These are phyloP conservation scores for Lumbricus terrestris DNA, from an alignment of 2,888 invertebrate species.

Conservation along the genomic window DNA sequence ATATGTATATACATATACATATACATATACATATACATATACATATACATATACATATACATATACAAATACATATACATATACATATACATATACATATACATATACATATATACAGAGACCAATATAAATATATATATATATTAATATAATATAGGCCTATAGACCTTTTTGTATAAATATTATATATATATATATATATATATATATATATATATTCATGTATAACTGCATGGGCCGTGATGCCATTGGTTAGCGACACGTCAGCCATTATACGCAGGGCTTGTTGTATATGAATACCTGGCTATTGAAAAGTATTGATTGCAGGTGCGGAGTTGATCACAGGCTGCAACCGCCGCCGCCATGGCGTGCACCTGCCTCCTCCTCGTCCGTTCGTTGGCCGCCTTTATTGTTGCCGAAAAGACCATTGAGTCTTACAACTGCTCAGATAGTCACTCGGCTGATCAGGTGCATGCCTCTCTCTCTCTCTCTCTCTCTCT, in stretches of 20 bases:
- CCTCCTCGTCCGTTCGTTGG: too few relatives aligned
- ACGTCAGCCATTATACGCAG: background rate
- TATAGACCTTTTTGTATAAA: too few relatives aligned
- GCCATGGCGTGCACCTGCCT: background rate
- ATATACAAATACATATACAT: background rate
- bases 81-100: too few relatives aligned
- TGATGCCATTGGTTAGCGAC: background rate
- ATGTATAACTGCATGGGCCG: background rate
- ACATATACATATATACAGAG: too few relatives aligned
- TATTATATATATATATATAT: too few relatives aligned
- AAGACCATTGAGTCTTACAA: background rate
- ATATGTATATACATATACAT: background rate
- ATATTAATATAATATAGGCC: background rate
- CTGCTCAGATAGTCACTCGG: background rate
- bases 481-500: too few relatives aligned
- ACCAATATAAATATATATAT: background rate
- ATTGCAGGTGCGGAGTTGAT: background rate
- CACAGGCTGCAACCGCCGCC: too few relatives aligned
- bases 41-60: background rate
- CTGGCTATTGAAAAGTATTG: background rate
- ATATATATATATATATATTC: background rate
- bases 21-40: background rate
- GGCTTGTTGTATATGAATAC: background rate
- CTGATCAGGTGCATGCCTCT: background rate
- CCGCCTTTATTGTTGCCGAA: background rate